Base-by-base conservation (phyloP, 2,113 vertebrate species). In the Eulemur macaco region DNA sequence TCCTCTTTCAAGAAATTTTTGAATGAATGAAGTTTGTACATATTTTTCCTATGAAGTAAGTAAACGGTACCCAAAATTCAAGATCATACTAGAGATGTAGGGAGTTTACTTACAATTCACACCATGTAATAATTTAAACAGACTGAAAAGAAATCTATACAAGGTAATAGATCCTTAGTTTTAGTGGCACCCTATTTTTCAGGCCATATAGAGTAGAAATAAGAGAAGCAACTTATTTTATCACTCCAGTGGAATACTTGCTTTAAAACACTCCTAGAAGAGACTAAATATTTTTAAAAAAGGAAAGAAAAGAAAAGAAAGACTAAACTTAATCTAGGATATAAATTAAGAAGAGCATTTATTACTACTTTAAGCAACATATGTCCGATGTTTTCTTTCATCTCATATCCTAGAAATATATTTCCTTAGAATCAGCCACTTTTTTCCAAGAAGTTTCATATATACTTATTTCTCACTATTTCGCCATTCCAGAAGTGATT, bases 361-460 rank as follows among this genome's bases (percentile, higher is more conserved):
- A 80, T 83, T 85, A 86, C 14, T 92, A 21, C 15, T 86, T 86
- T 89, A 95, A 82, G 56, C 66, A 96, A 58, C 25, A 74, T 42
- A 64, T 76, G 6, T 37, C 42, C 42, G 89, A 29, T 68, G 21
- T 68, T 91, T 85, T 60, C 73, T 97, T 93, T 95, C 50, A 90
- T 96, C 71, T 93, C 47, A 69, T 52, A 78, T 91, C 21, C 23
- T 60, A 93, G 77, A 94, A 95, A 85, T 68, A 69, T 7, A 78
- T 81, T 80, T 83, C 12, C 58, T 85, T 58, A 96, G 64, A 89
- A 68, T 85, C 77, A 71, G 45, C 90, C 50, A 37, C 17, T 91
- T 56, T 91, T 90, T 86, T 34, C 34, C 83, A 78, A 86, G 20
- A 90, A 34, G 39, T 50, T 84, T 91, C 29, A 17, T 64, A n/a